These are phyloP conservation scores for Ooceraea biroi DNA, from an alignment of 1,140 invertebrate species.

Conservation along the genomic window DNA sequence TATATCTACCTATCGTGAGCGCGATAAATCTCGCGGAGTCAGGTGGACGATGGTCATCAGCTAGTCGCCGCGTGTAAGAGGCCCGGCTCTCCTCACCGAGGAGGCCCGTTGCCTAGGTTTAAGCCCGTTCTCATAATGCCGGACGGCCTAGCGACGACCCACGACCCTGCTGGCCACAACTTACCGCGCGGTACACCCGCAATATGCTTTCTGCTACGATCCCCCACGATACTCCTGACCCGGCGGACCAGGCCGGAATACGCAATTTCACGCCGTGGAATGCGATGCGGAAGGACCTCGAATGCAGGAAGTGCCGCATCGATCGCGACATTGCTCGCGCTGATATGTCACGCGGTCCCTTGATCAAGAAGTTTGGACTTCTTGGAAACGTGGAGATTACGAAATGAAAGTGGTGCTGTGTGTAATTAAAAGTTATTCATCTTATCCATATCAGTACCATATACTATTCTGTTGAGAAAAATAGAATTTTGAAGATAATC, in stretches of 20 bases:
- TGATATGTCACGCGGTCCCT: neutral
- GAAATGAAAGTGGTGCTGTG: no score
- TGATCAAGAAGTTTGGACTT: neutral
- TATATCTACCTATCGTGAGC: slow-evolving; percentile 74
- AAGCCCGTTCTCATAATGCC: slow-evolving; percentile 83
- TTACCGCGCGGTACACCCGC: slow-evolving; percentile 82
- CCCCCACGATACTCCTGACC: slow-evolving; percentile 77
- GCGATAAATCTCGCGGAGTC: slow-evolving; percentile 84
- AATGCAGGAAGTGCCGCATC: slow-evolving; percentile 56
- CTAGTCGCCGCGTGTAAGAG: slow-evolving; percentile 79
- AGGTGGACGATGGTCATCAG: slow-evolving; percentile 86
- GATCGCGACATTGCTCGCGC: slow-evolving; percentile 25
- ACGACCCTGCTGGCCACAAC: slow-evolving; percentile 82
- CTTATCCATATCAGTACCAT: no score
- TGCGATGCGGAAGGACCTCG: slow-evolving; percentile 68
- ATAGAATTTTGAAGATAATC: no score
- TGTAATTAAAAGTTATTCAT: no score
- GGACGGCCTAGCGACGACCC: slow-evolving; percentile 83
- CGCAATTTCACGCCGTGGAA: slow-evolving; percentile 74
- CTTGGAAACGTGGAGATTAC: no score
- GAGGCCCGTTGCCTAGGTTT: slow-evolving; percentile 63
- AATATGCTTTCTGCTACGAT: slow-evolving; percentile 77
- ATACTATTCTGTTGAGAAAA: no score
- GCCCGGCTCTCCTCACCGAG: slow-evolving; percentile 50
- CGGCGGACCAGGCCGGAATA: slow-evolving; percentile 78